These are phyloP conservation scores for Cyrtonyx montezumae DNA, from an alignment of 2,113 vertebrate species.

Conservation along the genomic window DNA sequence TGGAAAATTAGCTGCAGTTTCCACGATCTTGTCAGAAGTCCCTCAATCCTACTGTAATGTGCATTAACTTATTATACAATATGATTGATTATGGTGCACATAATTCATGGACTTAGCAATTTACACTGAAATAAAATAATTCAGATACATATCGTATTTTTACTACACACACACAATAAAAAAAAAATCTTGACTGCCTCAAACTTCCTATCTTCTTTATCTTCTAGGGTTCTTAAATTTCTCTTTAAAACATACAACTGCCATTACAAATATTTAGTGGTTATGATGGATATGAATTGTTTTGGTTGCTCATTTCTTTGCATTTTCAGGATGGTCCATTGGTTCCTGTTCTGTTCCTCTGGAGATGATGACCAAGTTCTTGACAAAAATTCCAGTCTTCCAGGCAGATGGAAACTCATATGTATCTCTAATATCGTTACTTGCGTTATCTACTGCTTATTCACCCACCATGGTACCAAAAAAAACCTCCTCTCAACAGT, in stretches of 20 bases:
- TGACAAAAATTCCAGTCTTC: background rate
- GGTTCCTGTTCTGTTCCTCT: background rate
- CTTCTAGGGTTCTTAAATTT: background rate
- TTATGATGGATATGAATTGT: background rate
- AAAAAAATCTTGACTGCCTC: background rate
- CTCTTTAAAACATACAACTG: background rate
- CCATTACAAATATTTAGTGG: background rate
- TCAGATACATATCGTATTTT: background rate
- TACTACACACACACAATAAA: background rate
- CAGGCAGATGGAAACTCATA: background rate
- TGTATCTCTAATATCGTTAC: background rate
- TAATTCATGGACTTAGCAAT: background rate
- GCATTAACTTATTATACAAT: accelerated
- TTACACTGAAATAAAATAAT: background rate
- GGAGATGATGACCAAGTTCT: background rate
- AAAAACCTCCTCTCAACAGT: background rate
- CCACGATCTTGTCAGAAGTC: background rate
- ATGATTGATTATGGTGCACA: background rate
- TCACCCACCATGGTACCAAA: background rate
- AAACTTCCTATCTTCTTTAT: background rate
- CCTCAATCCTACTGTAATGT: background rate
- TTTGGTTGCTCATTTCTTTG: background rate
- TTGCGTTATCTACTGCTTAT: background rate
- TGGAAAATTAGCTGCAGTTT: background rate
- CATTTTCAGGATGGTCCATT: background rate